Base-by-base conservation (phyloP, 37 sponge, comb jelly and placozoan genomes). In the Corticium candelabrum region DNA sequence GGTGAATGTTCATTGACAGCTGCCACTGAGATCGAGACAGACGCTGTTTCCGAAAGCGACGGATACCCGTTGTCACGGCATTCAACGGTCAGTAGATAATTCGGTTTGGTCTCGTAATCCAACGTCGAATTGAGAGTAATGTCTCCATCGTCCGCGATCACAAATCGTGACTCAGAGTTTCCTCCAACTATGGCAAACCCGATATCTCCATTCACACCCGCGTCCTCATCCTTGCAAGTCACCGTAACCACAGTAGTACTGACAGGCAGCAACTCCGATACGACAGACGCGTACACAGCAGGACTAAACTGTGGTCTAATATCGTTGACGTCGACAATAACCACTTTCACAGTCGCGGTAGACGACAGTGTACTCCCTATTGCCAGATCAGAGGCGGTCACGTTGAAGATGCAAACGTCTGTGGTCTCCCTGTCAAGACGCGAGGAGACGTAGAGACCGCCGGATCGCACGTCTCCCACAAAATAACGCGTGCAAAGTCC, bases 1-100 rank as follows among this genome's bases (percentile, higher is more conserved):
- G 90, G 90, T 32, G 82, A 41, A 40, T 41, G 43, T 40, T 86
- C 85, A 43, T 86, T 90, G 87, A 78, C 86, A 43, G 87, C 87
- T 21, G 62, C 21, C 11, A 50, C 21, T 11, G 11, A 27, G 21
- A 50, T 21, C 62, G 62, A 27, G 62, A 50, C 62, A 21, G 11
- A 50, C 62, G 62, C 62, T 50, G 62, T 50, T 27, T 11, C 11
- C 21, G 62, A 27, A 4, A 35, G 73, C 33, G 73, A 34, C 33
- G 29, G 29, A 30, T 4, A 5, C 5, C 5, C 35, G 21, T 5
- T 5, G 73, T 70, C 73, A 35, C 36, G 4, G 35, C 31, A 7
- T 70, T 70, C 31, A 5, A 70, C 31, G 5, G 73, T 70, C 31
- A 70, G 36, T 70, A 70, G 35, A 34, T 70, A 70, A 5, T 4